A percentile compares a stretch with the other conserved stretches of the same genome.
These are phyloP conservation scores for Trichomalopsis sarcophagae DNA, from an alignment of 1,140 invertebrate genomes.

Conservation along the genomic window DNA sequence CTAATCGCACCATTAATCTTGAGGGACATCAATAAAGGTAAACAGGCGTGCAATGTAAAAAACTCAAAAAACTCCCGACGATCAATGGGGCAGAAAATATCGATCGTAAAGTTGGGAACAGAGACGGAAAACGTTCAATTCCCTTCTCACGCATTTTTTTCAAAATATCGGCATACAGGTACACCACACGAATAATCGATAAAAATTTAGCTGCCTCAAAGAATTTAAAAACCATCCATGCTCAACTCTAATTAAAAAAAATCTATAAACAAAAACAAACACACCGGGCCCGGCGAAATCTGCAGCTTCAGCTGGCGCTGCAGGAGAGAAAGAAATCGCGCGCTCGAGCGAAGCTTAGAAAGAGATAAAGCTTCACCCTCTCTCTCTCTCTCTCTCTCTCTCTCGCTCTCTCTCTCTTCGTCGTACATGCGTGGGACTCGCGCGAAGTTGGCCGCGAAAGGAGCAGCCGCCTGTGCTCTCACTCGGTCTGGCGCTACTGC, in stretches of 20 bases:
- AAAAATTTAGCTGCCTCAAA: no score
- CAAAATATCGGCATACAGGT: no score
- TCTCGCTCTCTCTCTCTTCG: not conserved
- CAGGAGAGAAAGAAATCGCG: conserved; percentile 37
- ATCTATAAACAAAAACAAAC: not conserved
- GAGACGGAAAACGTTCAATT: not conserved
- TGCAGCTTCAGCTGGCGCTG: not conserved
- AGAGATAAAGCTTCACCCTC: not conserved
- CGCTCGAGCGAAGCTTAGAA: conserved; percentile 15
- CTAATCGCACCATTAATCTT: no score
- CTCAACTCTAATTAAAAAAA: not conserved
- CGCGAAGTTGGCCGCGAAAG: conserved; percentile 66
- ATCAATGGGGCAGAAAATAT: no score
- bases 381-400: not conserved
- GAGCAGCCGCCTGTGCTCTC: not conserved
- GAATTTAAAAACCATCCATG: no score
- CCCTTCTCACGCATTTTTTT: no score
- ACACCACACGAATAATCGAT: no score
- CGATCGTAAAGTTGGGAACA: not conserved
- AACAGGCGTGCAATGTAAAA: no score
- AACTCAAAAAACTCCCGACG: no score
- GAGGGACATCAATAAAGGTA: no score
- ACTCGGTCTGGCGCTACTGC: not conserved
- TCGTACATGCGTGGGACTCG: conserved; percentile 1
- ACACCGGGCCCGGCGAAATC: not conserved